phyloP scores from a whole-genome alignment of 2,113 vertebrate species.

The Lagopus muta region DNA sequence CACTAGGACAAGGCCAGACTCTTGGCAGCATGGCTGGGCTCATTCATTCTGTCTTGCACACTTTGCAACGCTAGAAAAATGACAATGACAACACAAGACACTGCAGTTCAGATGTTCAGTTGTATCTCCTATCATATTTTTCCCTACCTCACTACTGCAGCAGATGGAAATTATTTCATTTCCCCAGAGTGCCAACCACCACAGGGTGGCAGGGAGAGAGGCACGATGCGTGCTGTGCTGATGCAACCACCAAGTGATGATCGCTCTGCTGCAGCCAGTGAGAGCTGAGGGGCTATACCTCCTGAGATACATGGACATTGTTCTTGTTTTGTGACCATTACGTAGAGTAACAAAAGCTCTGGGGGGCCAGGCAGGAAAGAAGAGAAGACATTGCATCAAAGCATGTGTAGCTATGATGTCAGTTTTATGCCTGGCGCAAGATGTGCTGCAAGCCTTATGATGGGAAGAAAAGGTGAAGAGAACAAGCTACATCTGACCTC shows the following conservation, averaged over 20 bases:
- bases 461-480: not conserved
- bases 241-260: not conserved
- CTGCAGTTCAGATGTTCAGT: not conserved
- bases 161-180: not conserved
- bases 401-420: not conserved
- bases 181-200: not conserved
- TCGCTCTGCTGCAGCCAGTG: not conserved
- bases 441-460: not conserved
- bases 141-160: not conserved
- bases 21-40: accelerated
- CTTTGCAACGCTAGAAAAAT: accelerated
- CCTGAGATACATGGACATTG: not conserved
- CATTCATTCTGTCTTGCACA: accelerated
- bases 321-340: not conserved
- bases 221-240: accelerated
- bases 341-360: not conserved
- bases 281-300: accelerated
- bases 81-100: accelerated
- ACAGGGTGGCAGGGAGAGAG: accelerated
- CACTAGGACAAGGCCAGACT: not conserved
- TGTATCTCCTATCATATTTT: accelerated
- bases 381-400: not conserved
- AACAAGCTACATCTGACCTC: not conserved
- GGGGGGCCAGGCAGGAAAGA: not conserved
- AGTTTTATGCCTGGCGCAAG: not conserved